Evolutionary conservation across 2,113 vertebrate genomes (phyloP), one percentile per base, ranked within the genome.

Genomic region (Leucopsar rothschildi): DNA sequence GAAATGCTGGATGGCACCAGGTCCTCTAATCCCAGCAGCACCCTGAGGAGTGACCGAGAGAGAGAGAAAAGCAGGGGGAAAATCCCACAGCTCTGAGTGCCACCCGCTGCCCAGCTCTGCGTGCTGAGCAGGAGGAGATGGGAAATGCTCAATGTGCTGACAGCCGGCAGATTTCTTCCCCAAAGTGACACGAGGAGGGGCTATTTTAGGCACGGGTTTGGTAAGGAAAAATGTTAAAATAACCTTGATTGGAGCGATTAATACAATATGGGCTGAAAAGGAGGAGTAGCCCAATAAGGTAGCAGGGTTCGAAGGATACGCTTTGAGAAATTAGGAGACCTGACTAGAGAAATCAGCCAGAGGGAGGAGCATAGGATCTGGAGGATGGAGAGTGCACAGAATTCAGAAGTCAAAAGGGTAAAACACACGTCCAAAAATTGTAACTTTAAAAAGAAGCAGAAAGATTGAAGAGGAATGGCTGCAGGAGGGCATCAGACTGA

Each of bases 141-240:
- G 64, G 60, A 76, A 90, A 73, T 2, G 52, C 78, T 92, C 63
- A 33, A 9, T 5, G 16, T 24, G 85, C 81, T 83, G 90, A 35
- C 68, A 88, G 82, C n/a, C 42, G 2, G 56, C 78, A 84, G 79
- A 49, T 88, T 93, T 88, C 52, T 70, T 10, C 91, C 78, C 86
- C 91, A 87, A 90, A 86, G 49, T 78, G 81, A 93, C 95, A 89
- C 65, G 31, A 95, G 88, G 81, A 82, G 86, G 61, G 95, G 89
- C 86, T 93, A 60, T 96, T 89, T 93, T 91, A 93, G 86, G 55
- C 72, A 86, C 11, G 5, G 63, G 15, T 92, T 95, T 82, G 37
- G 57, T 57, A 57, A 79, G 40, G 64, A 52, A 75, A 81, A 82
- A 75, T 8, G 49, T 45, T 92, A 89, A 95, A 95, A 83, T 63